Conservation (phyloP, 2,113 vertebrate species). For the Chaetura pelagica region DNA sequence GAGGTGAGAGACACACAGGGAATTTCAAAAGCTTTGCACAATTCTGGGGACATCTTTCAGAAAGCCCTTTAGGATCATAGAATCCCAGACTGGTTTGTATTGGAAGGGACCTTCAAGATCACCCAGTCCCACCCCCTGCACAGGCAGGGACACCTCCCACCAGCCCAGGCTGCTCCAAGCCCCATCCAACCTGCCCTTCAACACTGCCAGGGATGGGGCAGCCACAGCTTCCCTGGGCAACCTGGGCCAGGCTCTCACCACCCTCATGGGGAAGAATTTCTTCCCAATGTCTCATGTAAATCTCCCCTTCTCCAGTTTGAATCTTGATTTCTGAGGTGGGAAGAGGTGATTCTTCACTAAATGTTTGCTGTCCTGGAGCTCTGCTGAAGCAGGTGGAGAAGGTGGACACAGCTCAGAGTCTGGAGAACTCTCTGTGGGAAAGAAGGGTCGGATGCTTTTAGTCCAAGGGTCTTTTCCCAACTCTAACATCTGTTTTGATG, state of each 20-base stretch:
- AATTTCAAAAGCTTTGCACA: neutral
- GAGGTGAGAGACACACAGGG: neutral
- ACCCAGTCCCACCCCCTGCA: no score
- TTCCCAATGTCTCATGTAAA: no score
- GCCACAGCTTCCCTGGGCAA: no score
- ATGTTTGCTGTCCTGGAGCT: neutral
- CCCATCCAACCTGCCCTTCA: no score
- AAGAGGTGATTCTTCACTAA: neutral
- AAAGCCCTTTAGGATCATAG: neutral
- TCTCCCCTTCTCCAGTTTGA: no score
- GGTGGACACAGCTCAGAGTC: neutral
- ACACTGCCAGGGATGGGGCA: no score
- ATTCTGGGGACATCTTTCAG: neutral
- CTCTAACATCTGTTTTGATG: neutral
- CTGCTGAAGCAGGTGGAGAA: neutral
- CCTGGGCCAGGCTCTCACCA: no score
- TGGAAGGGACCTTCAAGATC: no score
- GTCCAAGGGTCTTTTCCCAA: neutral
- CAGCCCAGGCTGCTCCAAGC: no score
- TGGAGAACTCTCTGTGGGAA: neutral
- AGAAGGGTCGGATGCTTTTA: neutral
- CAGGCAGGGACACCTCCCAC: no score
- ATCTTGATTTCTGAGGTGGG: neutral
- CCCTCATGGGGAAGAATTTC: no score
- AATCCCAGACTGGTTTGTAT: no score